Conservation (phyloP, 2,797 vertebrate genomes). For the Muscicapa striata region DNA sequence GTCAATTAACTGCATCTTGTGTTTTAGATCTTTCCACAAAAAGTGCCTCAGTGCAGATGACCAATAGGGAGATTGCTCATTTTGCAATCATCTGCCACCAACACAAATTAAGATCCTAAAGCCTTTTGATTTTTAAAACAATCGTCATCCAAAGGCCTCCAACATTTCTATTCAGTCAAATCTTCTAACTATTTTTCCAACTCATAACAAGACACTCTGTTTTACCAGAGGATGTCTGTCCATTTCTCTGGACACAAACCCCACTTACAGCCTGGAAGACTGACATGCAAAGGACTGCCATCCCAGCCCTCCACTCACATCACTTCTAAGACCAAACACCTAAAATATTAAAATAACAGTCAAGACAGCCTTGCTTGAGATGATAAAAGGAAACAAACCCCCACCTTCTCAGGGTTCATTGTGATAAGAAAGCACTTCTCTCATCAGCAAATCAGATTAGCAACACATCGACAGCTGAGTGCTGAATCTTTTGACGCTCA, state of each 20-base stretch:
- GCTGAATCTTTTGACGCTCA: not conserved
- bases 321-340: not conserved
- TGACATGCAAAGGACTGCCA: not conserved
- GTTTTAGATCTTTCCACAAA: not conserved
- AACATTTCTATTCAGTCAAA: not conserved
- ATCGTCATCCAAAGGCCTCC: not conserved
- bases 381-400: not conserved
- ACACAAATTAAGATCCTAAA: not conserved
- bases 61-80: not conserved
- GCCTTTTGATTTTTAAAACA: not conserved
- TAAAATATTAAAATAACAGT: not conserved
- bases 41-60: rapidly evolving
- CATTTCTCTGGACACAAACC: not conserved
- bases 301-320: not conserved
- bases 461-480: not conserved
- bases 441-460: not conserved
- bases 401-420: not conserved
- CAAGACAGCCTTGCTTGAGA: not conserved
- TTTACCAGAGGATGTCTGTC: not conserved
- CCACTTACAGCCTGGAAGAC: not conserved
- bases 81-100: not conserved
- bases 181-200: not conserved
- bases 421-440: not conserved
- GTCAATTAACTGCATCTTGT: not conserved
- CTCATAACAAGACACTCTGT: not conserved